Base-by-base conservation (phyloP, 1,140 invertebrate genomes). In the Harpegnathos saltator region DNA sequence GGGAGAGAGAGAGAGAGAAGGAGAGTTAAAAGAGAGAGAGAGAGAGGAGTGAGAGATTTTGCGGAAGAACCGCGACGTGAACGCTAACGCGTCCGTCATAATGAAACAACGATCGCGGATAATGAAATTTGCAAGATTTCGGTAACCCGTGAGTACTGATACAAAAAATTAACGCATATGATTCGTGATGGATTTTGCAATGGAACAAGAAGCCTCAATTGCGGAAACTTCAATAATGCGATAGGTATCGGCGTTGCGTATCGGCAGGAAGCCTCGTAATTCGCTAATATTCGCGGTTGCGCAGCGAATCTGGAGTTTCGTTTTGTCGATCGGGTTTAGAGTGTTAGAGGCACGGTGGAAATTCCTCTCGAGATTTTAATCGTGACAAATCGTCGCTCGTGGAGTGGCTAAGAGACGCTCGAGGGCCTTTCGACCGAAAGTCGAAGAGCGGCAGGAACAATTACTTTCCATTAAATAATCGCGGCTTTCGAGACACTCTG, bases 261-360 rank as follows among this genome's bases (percentile, higher is more conserved):
- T 54, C 48, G 74, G 33, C 56, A 87, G 54, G 84, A 87, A 58
- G 74, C 68, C 80, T 87, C 83, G 82, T 78, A 73, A 83, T 86
- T 61, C 61, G 24, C 12, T 33, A 17, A 59, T 73, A 72, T 44
- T 54, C 73, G 33, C 7, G 54, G 59, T 22, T 68, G 44, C 7
- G 65, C 12, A 14, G 33, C 54, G 26, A 62, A 38, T 80, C 52
- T 74, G 80, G 59, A 50, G 68, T 87, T 73, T 85, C 71, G 48
- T 78, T 82, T 66, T 73, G 78, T 68, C 86, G 85, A 87, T 87
- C 19, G 73, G 65, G 75, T 80, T 84, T 86, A 62, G 44, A 69
- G 82, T 48, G 65, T 68, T 78, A 73, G 63, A 78, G 29, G 5
- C 81, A 83, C 81, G 38, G 63, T 59, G 54, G 19, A 80, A 84